Base-by-base conservation (phyloP, 2,113 vertebrate genomes). In the Bubalus kerabau region DNA sequence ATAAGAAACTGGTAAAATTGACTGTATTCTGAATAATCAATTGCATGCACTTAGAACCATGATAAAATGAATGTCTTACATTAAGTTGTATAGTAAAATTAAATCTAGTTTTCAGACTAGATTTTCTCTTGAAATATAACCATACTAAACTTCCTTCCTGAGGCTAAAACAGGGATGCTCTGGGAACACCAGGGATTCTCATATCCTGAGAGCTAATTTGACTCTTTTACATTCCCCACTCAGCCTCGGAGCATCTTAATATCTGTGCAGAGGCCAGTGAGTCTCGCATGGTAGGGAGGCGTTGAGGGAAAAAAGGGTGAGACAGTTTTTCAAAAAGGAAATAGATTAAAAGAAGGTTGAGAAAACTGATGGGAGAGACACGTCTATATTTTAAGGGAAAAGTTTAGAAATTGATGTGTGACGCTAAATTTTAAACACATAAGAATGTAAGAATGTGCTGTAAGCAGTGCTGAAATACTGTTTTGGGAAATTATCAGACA, bases 111-210 rank as follows among this genome's bases (percentile, higher is more conserved):
- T 95, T 83, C 54, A 94, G 48, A 54, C 32, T 95, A 94, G 84
- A 86, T 28, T 71, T 98, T 91, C 64, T 87, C 67, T 87, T 54
- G 84, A 95, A 95, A 85, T 23, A 91, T 85, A 43, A 50, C 32
- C 67, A 80, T 95, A 23, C 10, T 87, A 93, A 88, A 76, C 59
- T 86, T 86, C 86, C 48, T 40, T 84, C 43, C 76, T 78, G 57
- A 84, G 43, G 62, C 26, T 74, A 23, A 57, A 76, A 81, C 36
- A 67, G 28, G 32, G 91, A 9, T 64, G 90, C 26, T 88, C 92
- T 85, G 13, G 60, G 91, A 15, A 84, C 15, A 82, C 30, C 85
- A 85, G 24, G 46, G 46, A 62, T n/a, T 93, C 32, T 82, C 16
- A 54, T 71, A 12, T 23, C 8, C 59, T 76, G 19, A 36, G 87